Base-by-base conservation (phyloP, 2,113 vertebrate genomes). In the Oncorhynchus keta region DNA sequence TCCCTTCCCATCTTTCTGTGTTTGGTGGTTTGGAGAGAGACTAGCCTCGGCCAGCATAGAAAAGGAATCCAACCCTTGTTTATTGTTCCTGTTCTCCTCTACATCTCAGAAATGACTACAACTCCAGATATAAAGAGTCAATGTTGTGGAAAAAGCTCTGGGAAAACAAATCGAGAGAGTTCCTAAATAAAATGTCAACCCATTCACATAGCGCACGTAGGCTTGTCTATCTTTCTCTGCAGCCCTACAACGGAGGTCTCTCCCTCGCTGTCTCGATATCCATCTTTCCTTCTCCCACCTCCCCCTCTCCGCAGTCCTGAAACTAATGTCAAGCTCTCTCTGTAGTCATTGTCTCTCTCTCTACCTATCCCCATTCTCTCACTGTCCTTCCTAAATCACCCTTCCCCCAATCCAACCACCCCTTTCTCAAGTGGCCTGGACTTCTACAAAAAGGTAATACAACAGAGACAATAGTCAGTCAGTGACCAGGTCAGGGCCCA, bases 91-190 rank as follows among this genome's bases (percentile, higher is more conserved):
- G 83, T 45, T 5, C 77, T 79, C 87, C 79, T 79, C 87, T 78
- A 83, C 84, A 84, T 82, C 82, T 68, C 22, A 57, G 49, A 14
- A 24, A 55, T 68, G 24, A 11, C n/a, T 22, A 30, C 24, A 75
- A 32, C 26, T 85, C 76, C 79, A 82, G 82, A 76, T 75, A 79
- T 72, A 80, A 79, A 82, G 83, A 84, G 80, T 81, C 26, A n/a
- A 62, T 62, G 59, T 28, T 73, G 28, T 78, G 75, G 77, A 75
- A 70, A 18, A 70, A 45, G 80, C 77, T 84, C 81, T 81, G 0
- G 16, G 83, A 85, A 84, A 90, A 90, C 85, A 90, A 90, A 81
- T 57, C 74, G 51, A 55, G 49, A 66, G 45, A 70, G 51, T 64
- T 82, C 81, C 81, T 78, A 79, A 55, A 55, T 76, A 82, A 85